Base-by-base conservation (phyloP, 2,113 vertebrate species). In the Puntigrus tetrazona region DNA sequence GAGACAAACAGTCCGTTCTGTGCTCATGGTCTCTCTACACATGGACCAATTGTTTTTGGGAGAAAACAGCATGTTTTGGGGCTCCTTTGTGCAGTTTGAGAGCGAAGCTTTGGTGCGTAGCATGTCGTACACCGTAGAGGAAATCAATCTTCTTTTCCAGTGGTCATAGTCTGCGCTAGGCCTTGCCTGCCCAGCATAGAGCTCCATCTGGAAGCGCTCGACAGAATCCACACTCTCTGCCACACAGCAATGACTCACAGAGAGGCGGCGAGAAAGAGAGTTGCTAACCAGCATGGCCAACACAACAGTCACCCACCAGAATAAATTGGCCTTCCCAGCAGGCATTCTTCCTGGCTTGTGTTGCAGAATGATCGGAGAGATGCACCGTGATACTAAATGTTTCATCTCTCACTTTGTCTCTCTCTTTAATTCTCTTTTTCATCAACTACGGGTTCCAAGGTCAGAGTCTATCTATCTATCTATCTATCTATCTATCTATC, bases 111-210 rank as follows among this genome's bases (percentile, higher is more conserved):
- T 57, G 88, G 90, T 87, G 89, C 90, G 88, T 88, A 90, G 85
- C 91, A 91, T 93, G 91, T 93, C 91, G 90, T 91, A 90, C 90
- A 87, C 88, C 86, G 92, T 91, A 92, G 92, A 94, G 90, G 91
- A 94, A 94, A 94, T 94, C 93, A 93, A 94, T 94, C 93, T 92
- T 93, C 91, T 93, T 93, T 92, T 92, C 91, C 87, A 78, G 76
- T 75, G 78, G 78, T 92, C 89, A 90, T 93, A 90, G 87, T 92
- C 87, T 89, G 89, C 89, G 91, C 90, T 34, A 9, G 36, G 36
- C 16, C 89, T 87, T 82, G 86, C 90, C 88, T 89, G 87, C 88
- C 59, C 78, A 2, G 25, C 14, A 2, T 45, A 31, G 45, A 81
- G 76, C 74, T 61, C 88, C 92, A 93, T 93, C 92, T 93, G 92